Base-by-base conservation (phyloP, 2,888 invertebrate species). In the Chymomyza fuscimana region DNA sequence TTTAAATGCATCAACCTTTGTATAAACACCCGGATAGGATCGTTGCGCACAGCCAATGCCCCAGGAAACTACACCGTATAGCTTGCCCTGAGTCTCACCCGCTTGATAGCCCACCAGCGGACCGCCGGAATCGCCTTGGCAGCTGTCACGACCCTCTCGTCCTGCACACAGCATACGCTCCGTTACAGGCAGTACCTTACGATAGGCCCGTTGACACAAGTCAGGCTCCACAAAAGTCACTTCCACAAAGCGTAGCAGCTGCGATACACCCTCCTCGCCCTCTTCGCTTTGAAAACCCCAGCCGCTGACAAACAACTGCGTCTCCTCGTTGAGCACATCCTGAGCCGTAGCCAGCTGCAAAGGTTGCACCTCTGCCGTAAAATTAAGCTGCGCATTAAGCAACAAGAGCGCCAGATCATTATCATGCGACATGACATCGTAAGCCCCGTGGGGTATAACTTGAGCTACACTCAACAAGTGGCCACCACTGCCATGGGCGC, bases 81-180 rank as follows among this genome's bases (percentile, higher is more conserved):
- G 86, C 67, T 73, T 89, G 29, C 79, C 72, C 7, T 63, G 62
- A 3, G 63, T 22, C 29, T 58, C 65, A 10, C 67, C 72, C 12
- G 65, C 59, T 59, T 69, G 70, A 73, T 79, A 75, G 19, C 86
- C 81, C 4, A 90, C 88, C 50, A 90, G 72, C 4, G 90, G 90
- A 10, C 90, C 90, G 62, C 90, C 90, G 0, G 90, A 90, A 74
- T 90, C 90, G 19, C 90, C 90, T 71, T 90, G 90, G 54, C 90
- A 90, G 67, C 89, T 88, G 56, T 90, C 90, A 9, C 78, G 83
- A 5, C 90, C 90, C 10, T 81, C 87, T 1, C 73, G 70, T 7
- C 82, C 89, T n/a, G 90, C 90, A 66, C 90, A 90, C 36, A 90
- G 79, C 90, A 90, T 90, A 60, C 81, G 79, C 65, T 67, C 65